Base-by-base conservation (phyloP, 1,140 invertebrate genomes). In the Nebria ingens region DNA sequence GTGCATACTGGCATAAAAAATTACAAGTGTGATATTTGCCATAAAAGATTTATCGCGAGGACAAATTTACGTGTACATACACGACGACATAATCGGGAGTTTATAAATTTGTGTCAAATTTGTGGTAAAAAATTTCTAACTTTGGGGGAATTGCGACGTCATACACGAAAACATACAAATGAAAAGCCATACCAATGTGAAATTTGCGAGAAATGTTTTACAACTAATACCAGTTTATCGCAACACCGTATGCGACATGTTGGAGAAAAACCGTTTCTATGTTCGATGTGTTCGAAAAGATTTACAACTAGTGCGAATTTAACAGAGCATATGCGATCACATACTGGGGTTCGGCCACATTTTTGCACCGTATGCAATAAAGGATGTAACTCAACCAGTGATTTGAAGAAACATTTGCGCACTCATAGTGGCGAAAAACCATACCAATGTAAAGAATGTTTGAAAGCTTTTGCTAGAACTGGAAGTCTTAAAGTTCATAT, bases 391-490 rank as follows among this genome's bases (percentile, higher is more conserved):
- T 50, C 19, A 17, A 50, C n/a, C n/a, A 50, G 45, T 19, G 19
- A 19, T 50, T 19, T 50, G 6, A n/a, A 19, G n/a, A 50, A 50
- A 12, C 68, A 69, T 52, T 51, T 56, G 1, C 60, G 65, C 12
- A 62, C 62, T 45, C 91, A 94, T 70, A 89, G 81, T 55, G 87
- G 81, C n/a, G 77, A 83, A 59, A 88, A 88, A 65, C 90, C 90
- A 6, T 34, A 34, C 25, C 25, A 34, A n/a, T 34, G 25, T 34
- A 6, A 34, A n/a, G 25, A 34, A 34, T 34, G 25, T n/a, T 9
- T n/a, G 6, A 34, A 34, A 34, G 25, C 25, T 9, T 34, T 34
- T 34, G 25, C 25, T 34, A 34, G 25, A 34, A 34, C 6, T n/a
- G 25, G 25, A 9, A 34, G 25, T 34, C 25, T 34, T 6, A 34